Conservation (phyloP, 2,113 vertebrate genomes). For the Mustela nigripes region DNA sequence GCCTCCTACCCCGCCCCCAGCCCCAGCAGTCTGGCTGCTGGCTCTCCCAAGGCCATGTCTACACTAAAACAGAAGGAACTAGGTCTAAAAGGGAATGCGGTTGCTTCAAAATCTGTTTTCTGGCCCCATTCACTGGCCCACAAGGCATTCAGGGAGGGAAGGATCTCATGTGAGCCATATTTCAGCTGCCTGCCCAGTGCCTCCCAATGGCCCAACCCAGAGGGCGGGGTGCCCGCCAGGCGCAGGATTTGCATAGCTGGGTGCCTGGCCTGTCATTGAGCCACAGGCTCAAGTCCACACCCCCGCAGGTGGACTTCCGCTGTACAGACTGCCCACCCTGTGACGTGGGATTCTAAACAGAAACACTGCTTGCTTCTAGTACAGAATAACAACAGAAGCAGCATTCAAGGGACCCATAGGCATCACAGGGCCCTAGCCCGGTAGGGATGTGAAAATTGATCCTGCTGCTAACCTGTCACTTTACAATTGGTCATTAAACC, state of each 20-base stretch:
- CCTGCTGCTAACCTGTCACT: neutral
- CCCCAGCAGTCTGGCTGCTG: slow-evolving; percentile 45
- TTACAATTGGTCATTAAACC: neutral
- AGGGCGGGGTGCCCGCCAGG: neutral
- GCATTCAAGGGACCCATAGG: neutral
- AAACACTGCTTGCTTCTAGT: neutral
- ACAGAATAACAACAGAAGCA: neutral
- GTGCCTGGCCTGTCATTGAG: neutral
- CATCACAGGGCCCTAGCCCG: neutral
- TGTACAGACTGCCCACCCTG: neutral
- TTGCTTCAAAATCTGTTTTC: slow-evolving; percentile 31
- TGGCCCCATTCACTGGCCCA: neutral
- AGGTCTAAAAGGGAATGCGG: slow-evolving; percentile 66
- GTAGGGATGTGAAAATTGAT: neutral
- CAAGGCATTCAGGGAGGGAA: neutral
- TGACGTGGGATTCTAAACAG: neutral
- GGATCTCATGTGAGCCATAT: neutral
- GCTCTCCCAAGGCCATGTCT: slow-evolving; percentile 46
- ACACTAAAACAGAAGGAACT: slow-evolving; percentile 71
- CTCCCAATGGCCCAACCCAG: neutral
- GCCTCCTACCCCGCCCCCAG: slow-evolving; percentile 24
- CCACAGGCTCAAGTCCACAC: neutral
- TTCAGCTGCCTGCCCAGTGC: neutral
- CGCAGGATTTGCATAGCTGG: slow-evolving; percentile 55
- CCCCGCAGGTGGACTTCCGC: neutral